Base-by-base conservation (phyloP, 2,797 vertebrate genomes). In the Ptychobarbus kaznakovi region DNA sequence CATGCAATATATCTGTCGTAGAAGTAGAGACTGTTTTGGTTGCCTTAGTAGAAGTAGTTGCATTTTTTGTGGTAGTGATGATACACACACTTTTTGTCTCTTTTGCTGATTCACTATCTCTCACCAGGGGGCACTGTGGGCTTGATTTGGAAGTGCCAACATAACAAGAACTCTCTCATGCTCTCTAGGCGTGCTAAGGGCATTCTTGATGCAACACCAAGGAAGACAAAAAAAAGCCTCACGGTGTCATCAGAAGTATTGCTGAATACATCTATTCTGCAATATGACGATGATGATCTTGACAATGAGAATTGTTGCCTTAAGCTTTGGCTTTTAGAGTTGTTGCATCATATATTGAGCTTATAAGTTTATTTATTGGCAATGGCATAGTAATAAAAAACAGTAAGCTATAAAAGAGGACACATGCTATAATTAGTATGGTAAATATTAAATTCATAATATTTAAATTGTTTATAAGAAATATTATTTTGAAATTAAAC, bases 31-130 rank as follows among this genome's bases (percentile, higher is more conserved):
- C 78, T 80, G 83, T 94, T 88, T 80, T 93, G 93, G 92, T 90
- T 84, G 89, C 93, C 92, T 76, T 82, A 89, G 58, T 87, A 90
- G 89, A 83, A 87, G 83, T 90, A 88, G 86, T 79, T 87, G 80
- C 82, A 88, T 51, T 82, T 90, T 65, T 84, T 91, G 89, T 93
- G 87, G 88, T 90, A 90, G 91, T 92, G 82, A 87, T 84, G 91
- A 90, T 91, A 90, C 82, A 74, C 80, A 77, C 91, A 92, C 91
- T 93, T 84, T 90, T 90, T 93, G 89, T 95, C 91, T 93, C 90
- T 93, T 90, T 91, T 88, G 91, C 92, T 93, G 93, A 93, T 92
- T 90, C 87, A 90, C 93, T 93, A 90, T 93, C 93, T 93, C 93
- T 92, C 92, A 90, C 90, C 91, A 94, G 93, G 94, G 92, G 88